Percentiles rank a stretch among this genome's conserved stretches.
These are phyloP conservation scores for Pocota personata DNA, from an alignment of 2,888 invertebrate genomes.

Conservation along the genomic window DNA sequence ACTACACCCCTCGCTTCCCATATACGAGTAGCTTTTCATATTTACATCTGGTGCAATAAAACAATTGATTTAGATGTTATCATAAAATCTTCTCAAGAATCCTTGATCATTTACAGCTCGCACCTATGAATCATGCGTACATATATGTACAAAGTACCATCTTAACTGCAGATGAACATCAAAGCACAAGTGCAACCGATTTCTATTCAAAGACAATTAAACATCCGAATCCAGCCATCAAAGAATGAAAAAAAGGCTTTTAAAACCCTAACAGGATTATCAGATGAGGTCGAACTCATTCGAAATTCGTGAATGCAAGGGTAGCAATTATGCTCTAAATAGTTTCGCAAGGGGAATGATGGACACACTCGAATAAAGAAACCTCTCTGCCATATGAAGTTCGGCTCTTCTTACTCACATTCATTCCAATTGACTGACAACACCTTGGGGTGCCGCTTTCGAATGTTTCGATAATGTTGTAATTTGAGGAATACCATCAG, in stretches of 20 bases:
- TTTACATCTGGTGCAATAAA: not conserved
- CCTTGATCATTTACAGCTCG: constrained; percentile 4
- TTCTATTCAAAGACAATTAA: constrained; percentile 63
- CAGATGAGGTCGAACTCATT: constrained; percentile 47
- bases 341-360: constrained; percentile 48
- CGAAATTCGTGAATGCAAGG: constrained; percentile 32
- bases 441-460: constrained; percentile 82
- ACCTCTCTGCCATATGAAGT: constrained; percentile 66
- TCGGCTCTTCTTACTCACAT: constrained; percentile 68
- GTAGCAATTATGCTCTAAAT: constrained; percentile 67
- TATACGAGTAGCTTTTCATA: too few relatives aligned
- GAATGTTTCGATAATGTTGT: constrained; percentile 76
- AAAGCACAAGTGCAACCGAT: constrained; percentile 62
- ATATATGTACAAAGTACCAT: not conserved
- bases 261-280: constrained; percentile 67
- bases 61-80: not conserved
- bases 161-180: constrained; percentile 61
- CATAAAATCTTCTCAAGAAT: constrained; percentile 20
- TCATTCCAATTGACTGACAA: constrained; percentile 82
- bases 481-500: constrained; percentile 76
- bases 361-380: constrained; percentile 34
- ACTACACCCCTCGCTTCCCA: too few relatives aligned
- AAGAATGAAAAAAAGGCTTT: constrained; percentile 21
- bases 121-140: not conserved
- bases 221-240: constrained; percentile 22